phyloP scores from a whole-genome alignment of 2,888 invertebrate genomes.

The Cylindroiulus punctatus region DNA sequence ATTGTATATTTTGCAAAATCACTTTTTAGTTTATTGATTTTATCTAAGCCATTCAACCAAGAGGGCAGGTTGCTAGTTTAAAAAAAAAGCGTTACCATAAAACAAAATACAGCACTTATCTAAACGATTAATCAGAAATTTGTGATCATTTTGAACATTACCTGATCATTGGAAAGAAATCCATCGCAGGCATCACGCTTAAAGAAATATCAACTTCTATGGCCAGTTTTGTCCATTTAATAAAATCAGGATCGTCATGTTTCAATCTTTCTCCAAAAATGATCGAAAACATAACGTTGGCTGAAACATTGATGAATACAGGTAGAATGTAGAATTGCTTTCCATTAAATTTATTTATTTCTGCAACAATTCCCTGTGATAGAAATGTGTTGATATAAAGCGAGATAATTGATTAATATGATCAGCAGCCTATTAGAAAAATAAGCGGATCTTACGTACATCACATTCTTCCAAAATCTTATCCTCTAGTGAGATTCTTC shows the following conservation, averaged over 20 bases:
- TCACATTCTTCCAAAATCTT: conserved; percentile 49
- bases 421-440: background rate
- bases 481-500: conserved; percentile 37
- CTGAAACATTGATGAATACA: background rate
- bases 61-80: background rate
- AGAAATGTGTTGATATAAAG: background rate
- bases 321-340: background rate
- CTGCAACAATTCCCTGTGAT: background rate
- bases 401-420: background rate
- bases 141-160: background rate
- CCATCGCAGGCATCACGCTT: background rate
- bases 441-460: conserved; percentile 17
- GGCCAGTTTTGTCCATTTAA: background rate
- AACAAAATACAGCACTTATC: background rate
- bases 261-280: conserved; percentile 34
- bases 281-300: conserved; percentile 31
- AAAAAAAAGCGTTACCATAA: background rate
- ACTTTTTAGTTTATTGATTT: background rate
- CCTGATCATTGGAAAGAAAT: conserved; percentile 42
- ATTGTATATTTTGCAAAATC: background rate
- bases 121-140: background rate
- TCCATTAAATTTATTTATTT: conserved; percentile 42
- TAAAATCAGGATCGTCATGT: conserved; percentile 20
- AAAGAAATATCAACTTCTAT: conserved; percentile 7
- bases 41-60: background rate